Percentiles rank a stretch among this genome's conserved stretches.
phyloP scores from a whole-genome alignment of 2,113 vertebrate genomes.

The Ailuropoda melanoleuca region DNA sequence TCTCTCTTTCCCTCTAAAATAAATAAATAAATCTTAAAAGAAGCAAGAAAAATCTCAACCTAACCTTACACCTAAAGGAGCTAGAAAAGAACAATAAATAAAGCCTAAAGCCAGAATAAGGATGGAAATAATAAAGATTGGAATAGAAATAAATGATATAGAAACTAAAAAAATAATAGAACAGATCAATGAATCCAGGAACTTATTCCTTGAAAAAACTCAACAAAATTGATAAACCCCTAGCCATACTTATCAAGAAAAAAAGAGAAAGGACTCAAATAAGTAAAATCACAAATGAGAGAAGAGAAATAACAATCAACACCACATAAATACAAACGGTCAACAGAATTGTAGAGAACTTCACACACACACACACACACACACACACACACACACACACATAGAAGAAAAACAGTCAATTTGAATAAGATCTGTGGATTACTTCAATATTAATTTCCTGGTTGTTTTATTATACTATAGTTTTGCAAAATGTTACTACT shows the following conservation, averaged over 20 bases:
- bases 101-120: background rate
- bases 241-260: background rate
- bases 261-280: background rate
- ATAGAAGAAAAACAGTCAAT: background rate
- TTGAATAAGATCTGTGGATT: background rate
- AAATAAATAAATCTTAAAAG: background rate
- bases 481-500: background rate
- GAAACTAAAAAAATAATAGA: background rate
- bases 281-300: background rate
- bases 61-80: no score
- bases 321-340: background rate
- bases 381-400: background rate
- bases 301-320: background rate
- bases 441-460: background rate
- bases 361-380: background rate
- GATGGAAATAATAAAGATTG: background rate
- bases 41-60: no score
- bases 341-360: background rate
- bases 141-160: background rate
- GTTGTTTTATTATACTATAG: background rate
- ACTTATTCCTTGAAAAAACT: background rate
- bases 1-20: background rate
- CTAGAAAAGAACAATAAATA: background rate
- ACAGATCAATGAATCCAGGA: background rate
- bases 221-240: background rate